A percentile compares a stretch with the other conserved stretches of the same genome.
phyloP scores from a whole-genome alignment of 2,113 vertebrate species.

The Rhipidura dahli region DNA sequence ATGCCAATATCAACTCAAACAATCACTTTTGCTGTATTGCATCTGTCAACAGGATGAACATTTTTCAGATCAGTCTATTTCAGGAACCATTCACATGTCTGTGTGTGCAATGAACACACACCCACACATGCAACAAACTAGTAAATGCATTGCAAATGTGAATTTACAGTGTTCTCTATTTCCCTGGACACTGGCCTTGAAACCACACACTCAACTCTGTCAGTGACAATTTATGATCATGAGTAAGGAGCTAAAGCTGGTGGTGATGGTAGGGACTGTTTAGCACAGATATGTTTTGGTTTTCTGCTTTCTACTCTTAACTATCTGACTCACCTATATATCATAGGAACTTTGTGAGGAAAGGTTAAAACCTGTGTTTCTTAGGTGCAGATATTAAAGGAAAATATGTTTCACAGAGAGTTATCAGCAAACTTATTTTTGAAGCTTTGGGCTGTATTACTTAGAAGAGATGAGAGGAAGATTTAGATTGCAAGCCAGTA shows the following conservation, averaged over 20 bases:
- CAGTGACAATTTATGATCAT: not conserved
- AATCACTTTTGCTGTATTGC: not conserved
- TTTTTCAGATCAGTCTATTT: not conserved
- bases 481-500: not conserved
- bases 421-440: not conserved
- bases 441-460: not conserved
- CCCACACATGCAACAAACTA: not conserved
- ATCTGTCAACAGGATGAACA: not conserved
- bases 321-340: not conserved
- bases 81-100: not conserved
- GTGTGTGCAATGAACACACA: not conserved
- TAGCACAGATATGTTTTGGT: not conserved
- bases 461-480: not conserved
- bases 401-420: not conserved
- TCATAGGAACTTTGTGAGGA: not conserved
- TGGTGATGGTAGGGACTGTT: not conserved
- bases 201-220: not conserved
- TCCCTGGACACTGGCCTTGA: not conserved
- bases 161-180: not conserved
- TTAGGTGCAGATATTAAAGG: not conserved
- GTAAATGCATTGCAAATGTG: not conserved
- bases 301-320: not conserved
- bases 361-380: not conserved
- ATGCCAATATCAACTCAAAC: not conserved
- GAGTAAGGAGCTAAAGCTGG: not conserved